Percentiles rank a stretch among this genome's conserved stretches.
phyloP scores from a whole-genome alignment of 2,797 vertebrate species.

The Limosa lapponica region DNA sequence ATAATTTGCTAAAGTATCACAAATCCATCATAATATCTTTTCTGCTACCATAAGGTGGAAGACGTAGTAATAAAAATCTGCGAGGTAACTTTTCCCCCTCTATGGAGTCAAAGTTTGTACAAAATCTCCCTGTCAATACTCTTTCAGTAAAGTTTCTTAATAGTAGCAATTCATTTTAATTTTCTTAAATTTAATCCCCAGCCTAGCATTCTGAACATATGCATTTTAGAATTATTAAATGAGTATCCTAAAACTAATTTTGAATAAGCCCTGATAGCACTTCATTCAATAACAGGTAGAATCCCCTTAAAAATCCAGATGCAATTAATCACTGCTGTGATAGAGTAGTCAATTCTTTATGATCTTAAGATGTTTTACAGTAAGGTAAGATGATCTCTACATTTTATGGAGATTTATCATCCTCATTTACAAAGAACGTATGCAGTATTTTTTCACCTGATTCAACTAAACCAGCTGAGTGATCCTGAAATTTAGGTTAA shows the following conservation, averaged over 20 bases:
- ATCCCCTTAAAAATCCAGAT: slow-evolving; percentile 31
- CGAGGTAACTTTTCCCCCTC: accelerated
- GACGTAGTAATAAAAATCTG: not conserved
- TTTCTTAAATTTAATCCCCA: not conserved
- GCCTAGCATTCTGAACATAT: not conserved
- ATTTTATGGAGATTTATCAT: slow-evolving; percentile 64
- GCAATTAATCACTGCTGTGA: slow-evolving; percentile 43
- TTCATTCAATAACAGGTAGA: slow-evolving; percentile 22
- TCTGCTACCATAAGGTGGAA: not conserved
- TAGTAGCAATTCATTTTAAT: not conserved
- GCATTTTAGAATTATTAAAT: slow-evolving; percentile 24
- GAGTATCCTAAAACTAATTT: slow-evolving; percentile 12
- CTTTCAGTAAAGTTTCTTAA: not conserved
- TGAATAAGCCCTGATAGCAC: not conserved
- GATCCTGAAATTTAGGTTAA: slow-evolving; percentile 61
- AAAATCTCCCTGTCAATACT: not conserved
- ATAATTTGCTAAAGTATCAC: not conserved
- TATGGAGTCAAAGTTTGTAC: not conserved
- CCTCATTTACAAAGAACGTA: slow-evolving; percentile 31
- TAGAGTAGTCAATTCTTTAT: slow-evolving; percentile 24
- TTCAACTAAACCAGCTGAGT: slow-evolving; percentile 48
- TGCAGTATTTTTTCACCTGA: slow-evolving; percentile 24
- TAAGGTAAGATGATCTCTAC: slow-evolving; percentile 16
- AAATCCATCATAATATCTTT: not conserved
- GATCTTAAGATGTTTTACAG: slow-evolving; percentile 5